phyloP scores from a whole-genome alignment of 2,888 invertebrate species.

The Psylliodes chrysocephalus region DNA sequence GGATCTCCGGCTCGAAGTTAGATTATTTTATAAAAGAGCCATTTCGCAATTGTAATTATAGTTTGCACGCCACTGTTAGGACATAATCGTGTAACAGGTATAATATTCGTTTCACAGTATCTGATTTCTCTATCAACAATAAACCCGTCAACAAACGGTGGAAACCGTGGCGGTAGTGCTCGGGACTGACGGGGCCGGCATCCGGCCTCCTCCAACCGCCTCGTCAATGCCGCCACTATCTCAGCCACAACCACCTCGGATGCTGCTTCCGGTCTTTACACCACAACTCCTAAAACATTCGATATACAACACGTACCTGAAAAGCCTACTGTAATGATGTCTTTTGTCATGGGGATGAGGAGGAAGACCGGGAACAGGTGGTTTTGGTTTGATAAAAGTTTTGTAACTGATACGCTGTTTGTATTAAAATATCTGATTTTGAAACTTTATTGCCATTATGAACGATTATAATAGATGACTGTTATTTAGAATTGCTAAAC shows the following conservation, averaged over 20 bases:
- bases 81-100: constrained; percentile 9
- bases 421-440: not conserved
- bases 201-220: constrained; percentile 39
- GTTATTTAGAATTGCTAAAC: too few species aligned
- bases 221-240: constrained; percentile 49
- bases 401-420: not conserved
- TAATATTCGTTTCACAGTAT: not conserved
- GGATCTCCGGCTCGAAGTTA: too few species aligned
- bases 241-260: constrained; percentile 37
- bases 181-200: constrained; percentile 11
- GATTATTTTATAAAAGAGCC: too few species aligned
- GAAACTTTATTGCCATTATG: constrained; percentile 3
- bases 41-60: too few species aligned
- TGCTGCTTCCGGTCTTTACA: constrained; percentile 49
- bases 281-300: constrained; percentile 40
- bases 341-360: constrained; percentile 20
- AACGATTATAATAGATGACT: too few species aligned
- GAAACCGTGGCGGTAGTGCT: constrained; percentile 6
- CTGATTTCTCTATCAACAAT: constrained; percentile 14
- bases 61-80: constrained; percentile 5
- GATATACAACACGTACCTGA: constrained; percentile 27
- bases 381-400: constrained; percentile 19
- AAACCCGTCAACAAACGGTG: constrained; percentile 7
- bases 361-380: constrained; percentile 23
- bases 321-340: constrained; percentile 24